A percentile compares a stretch with the other conserved stretches of the same genome.
phyloP scores from a whole-genome alignment of 2,888 invertebrate genomes.

The Archips xylosteana region DNA sequence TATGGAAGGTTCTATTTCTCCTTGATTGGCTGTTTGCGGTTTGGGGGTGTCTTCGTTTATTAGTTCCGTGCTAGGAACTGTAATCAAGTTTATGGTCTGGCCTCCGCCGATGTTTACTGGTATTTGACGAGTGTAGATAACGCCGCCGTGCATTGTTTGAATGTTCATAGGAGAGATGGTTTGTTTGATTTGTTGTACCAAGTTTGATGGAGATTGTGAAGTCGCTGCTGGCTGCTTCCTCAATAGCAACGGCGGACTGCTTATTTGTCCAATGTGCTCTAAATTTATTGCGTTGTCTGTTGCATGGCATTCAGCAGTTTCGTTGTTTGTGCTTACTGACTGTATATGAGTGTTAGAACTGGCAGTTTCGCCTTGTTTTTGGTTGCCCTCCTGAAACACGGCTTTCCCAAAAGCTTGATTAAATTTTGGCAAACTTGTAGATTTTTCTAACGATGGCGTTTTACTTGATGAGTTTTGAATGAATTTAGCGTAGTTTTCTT shows the following conservation, averaged over 20 bases:
- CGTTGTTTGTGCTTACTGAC: slow-evolving; percentile 52
- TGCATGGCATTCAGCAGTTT: slow-evolving; percentile 63
- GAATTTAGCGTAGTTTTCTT: slow-evolving; percentile 85
- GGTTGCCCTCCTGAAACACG: slow-evolving; percentile 83
- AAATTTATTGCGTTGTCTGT: slow-evolving; percentile 69
- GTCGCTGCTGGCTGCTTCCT: slow-evolving; percentile 67
- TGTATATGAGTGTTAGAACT: slow-evolving; percentile 59
- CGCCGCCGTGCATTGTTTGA: slow-evolving; percentile 88
- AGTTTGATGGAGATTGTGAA: slow-evolving; percentile 66
- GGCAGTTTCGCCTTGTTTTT: slow-evolving; percentile 65
- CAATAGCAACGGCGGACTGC: slow-evolving; percentile 72
- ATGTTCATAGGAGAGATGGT: slow-evolving; percentile 84
- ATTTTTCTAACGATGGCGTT: slow-evolving; percentile 68
- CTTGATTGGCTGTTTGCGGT: slow-evolving; percentile 63
- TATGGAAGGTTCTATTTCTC: slow-evolving; percentile 74
- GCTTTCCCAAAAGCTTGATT: slow-evolving; percentile 92
- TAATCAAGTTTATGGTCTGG: slow-evolving; percentile 86
- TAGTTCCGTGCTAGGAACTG: slow-evolving; percentile 79
- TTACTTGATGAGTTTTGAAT: slow-evolving; percentile 76
- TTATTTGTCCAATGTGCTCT: slow-evolving; percentile 71
- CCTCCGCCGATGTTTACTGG: slow-evolving; percentile 86
- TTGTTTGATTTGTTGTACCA: slow-evolving; percentile 81
- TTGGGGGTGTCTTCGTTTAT: slow-evolving; percentile 74
- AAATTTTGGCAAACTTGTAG: slow-evolving; percentile 89
- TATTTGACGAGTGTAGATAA: slow-evolving; percentile 90